Evolutionary conservation across 2,797 vertebrate genomes (phyloP), one percentile per base, ranked within the genome.

Genomic region (Smutsia temminckii): DNA sequence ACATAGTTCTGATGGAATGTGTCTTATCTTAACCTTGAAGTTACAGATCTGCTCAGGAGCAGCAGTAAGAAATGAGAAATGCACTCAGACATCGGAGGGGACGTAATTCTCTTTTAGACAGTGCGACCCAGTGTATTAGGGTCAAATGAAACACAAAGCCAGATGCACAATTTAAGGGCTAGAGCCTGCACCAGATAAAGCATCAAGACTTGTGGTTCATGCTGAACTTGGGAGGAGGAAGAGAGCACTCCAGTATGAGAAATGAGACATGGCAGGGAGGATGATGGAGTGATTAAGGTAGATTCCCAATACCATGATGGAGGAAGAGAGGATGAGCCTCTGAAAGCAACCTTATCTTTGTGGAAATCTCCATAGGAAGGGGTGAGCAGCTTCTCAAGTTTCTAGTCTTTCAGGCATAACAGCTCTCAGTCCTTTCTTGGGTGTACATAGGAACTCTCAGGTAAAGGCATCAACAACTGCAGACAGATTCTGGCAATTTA

Each of bases 1-100:
- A 97, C 97, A 98, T 83, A 96, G 96, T 96, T 96, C 96, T 97
- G 96, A 97, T 97, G 96, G 97, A 98, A 97, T 97, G 96, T 97
- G 96, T 98, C 97, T 97, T 97, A 97, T 97, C 97, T 97, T 97
- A 98, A 98, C 97, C 97, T 97, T 97, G 97, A 98, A 98, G 97
- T 97, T 97, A 96, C 95, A 97, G 97, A 98, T 97, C 94, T 95
- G 95, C 94, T 98, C 97, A 95, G 96, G 96, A 97, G 93, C 96
- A 93, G 97, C 94, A 97, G 95, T 92, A 94, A 98, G 96, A 98
- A 98, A 98, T 97, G 96, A 98, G 96, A 98, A 97, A 97, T 96
- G 94, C 94, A 95, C 89, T 89, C 96, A 96, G 97, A 97, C 96
- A 96, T 40, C 0, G 63, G 53, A 97, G 89, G 83, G 91, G 77